Conservation (phyloP, 2,888 invertebrate species). For the Imbricaverruca yamaguchii region DNA sequence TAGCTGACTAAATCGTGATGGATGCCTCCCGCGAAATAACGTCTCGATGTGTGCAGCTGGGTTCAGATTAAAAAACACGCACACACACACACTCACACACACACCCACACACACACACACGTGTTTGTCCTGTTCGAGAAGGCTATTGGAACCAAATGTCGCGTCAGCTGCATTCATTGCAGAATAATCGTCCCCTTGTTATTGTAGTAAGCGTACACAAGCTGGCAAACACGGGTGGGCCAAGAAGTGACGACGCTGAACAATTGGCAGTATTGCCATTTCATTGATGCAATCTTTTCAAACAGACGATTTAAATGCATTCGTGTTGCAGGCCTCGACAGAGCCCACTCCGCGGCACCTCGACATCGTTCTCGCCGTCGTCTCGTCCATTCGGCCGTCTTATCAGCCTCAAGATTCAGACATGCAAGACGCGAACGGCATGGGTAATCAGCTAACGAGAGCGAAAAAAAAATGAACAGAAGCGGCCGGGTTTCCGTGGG, state of each 20-base stretch:
- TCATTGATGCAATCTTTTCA: not conserved
- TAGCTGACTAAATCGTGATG: not conserved
- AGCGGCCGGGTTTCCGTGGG: too few relatives aligned
- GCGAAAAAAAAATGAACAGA: not conserved
- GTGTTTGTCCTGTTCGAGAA: too few relatives aligned
- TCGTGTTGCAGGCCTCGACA: not conserved
- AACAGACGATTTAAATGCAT: constrained; percentile 2
- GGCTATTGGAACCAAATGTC: too few relatives aligned
- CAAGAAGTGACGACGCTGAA: not conserved
- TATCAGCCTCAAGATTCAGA: not conserved
- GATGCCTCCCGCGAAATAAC: not conserved
- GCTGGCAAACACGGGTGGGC: not conserved
- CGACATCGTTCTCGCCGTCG: not conserved
- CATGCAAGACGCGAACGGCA: not conserved
- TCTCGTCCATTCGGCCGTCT: not conserved
- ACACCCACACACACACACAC: too few relatives aligned
- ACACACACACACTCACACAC: too few relatives aligned
- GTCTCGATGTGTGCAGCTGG: too few relatives aligned
- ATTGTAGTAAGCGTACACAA: too few relatives aligned
- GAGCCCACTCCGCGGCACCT: not conserved
- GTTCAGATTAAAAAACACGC: too few relatives aligned
- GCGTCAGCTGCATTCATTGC: too few relatives aligned
- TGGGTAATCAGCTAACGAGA: not conserved
- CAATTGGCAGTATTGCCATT: not conserved
- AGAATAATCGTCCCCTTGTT: too few relatives aligned